Conservation (phyloP, 2,888 invertebrate genomes). For the Tuberolachnus salignus region DNA sequence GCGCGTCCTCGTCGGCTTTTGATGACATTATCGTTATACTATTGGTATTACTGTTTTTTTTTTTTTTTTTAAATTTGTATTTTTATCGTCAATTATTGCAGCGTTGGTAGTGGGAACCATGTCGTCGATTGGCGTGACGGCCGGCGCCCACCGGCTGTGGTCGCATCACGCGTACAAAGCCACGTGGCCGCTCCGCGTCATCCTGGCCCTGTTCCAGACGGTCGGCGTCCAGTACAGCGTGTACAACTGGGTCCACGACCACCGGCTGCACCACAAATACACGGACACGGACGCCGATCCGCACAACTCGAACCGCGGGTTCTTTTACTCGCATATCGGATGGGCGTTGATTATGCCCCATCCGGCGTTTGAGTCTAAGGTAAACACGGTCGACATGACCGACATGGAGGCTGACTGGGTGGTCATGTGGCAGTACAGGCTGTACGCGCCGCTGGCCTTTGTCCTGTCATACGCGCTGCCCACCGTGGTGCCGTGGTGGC, state of each 20-base stretch:
- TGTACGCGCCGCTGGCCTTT: conserved; percentile 67
- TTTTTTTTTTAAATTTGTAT: no score
- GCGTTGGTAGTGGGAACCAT: conserved; percentile 53
- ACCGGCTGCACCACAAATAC: conserved; percentile 64
- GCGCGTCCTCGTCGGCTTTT: no score
- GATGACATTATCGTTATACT: no score
- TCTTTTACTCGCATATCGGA: conserved; percentile 67
- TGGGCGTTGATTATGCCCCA: conserved; percentile 65
- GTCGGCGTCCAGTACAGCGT: conserved; percentile 58
- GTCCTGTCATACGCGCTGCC: conserved; percentile 67
- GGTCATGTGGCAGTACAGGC: conserved; percentile 85
- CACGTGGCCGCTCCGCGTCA: conserved; percentile 57
- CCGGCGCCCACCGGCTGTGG: conserved; percentile 58
- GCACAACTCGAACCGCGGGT: conserved; percentile 65
- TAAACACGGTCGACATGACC: conserved; percentile 80
- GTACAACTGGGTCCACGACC: conserved; percentile 62
- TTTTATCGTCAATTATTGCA: conserved; percentile 10
- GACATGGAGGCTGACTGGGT: conserved; percentile 83
- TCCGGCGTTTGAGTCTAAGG: conserved; percentile 68
- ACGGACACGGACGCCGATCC: conserved; percentile 64
- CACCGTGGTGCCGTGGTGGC: conserved; percentile 66
- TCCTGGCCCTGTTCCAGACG: conserved; percentile 58
- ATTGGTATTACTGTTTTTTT: no score
- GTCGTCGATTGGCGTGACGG: conserved; percentile 58
- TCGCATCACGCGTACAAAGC: conserved; percentile 59